These are phyloP conservation scores for Takifugu flavidus DNA, from an alignment of 2,113 vertebrate species.

Conservation along the genomic window DNA sequence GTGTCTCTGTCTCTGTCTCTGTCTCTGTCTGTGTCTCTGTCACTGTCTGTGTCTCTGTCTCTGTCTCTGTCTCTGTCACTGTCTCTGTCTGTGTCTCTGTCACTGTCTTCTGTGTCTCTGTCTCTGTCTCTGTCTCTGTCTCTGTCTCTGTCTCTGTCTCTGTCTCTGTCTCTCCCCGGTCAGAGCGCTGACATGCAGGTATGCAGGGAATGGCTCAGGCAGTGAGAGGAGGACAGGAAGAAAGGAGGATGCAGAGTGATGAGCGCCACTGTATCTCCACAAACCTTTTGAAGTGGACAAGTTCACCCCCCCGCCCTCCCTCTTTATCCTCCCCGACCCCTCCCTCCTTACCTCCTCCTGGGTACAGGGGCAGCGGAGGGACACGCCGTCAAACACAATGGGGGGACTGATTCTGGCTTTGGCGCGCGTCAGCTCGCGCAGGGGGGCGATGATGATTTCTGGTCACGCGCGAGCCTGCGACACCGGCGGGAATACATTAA, in stretches of 20 bases:
- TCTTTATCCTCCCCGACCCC: constrained; percentile 13
- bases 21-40: background rate
- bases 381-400: constrained; percentile 48
- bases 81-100: background rate
- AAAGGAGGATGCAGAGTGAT: constrained; percentile 73
- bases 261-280: constrained; percentile 69
- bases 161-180: constrained; percentile 27
- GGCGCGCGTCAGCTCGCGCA: background rate
- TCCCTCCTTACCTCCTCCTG: constrained; percentile 11
- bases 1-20: background rate
- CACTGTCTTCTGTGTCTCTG: background rate
- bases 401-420: constrained; percentile 34
- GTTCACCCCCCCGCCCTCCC: constrained; percentile 19
- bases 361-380: constrained; percentile 54
- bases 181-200: constrained; percentile 69
- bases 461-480: constrained; percentile 3
- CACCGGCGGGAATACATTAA: constrained; percentile 7
- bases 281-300: constrained; percentile 67
- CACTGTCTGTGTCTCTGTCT: constrained; percentile 17
- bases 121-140: background rate
- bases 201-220: constrained; percentile 67
- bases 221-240: constrained; percentile 59
- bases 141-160: background rate
- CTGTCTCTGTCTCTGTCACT: constrained; percentile 2
- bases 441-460: constrained; percentile 17